Evolutionary conservation across 2,888 invertebrate genomes (phyloP), one percentile per base, ranked within the genome.

Genomic region (Sipunculus nudus): DNA sequence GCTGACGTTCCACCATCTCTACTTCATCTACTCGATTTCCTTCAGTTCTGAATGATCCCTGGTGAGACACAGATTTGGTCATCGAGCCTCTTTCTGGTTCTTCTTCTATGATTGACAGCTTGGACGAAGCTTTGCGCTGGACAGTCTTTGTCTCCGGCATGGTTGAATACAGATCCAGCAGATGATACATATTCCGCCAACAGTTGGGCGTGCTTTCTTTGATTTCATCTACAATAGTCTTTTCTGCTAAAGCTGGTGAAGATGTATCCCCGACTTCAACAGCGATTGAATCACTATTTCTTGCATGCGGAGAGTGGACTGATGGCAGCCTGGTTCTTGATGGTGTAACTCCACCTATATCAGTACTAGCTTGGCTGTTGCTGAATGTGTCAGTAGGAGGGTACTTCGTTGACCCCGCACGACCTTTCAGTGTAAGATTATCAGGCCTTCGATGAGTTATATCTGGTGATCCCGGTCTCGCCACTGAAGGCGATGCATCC

Each of bases 61-160:
- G 31, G 16, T 43, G 10, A 19, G 39, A 4, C n/a, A 53, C 6
- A 19, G 63, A 60, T n/a, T 63, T 52, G 6, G 61, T 53, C 53
- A 62, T 58, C 10, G 63, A 61, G 10, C 29, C 45, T 35, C 61
- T 64, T 28, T 67, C 67, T 0, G 67, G 63, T 52, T 81, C 93
- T 46, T 81, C 82, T 38, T 77, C 79, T 47, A 81, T 81, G 13
- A 78, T 75, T 16, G 79, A 79, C 62, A 81, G 71, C n/a, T 58
- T 58, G 0, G 89, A 88, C 8, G 89, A 86, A 91, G 65, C 31
- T 41, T 49, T 63, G 55, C 47, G 67, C 89, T 72, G 89, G 87
- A 96, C 91, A 0, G 94, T 96, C 84, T 96, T 96, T 0, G 94
- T 93, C 79, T 96, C 96, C 0, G 96, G 95, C 89, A 94, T 92